Evolutionary conservation across 2,888 invertebrate species (phyloP).

Genomic region (Aquatica leii): DNA sequence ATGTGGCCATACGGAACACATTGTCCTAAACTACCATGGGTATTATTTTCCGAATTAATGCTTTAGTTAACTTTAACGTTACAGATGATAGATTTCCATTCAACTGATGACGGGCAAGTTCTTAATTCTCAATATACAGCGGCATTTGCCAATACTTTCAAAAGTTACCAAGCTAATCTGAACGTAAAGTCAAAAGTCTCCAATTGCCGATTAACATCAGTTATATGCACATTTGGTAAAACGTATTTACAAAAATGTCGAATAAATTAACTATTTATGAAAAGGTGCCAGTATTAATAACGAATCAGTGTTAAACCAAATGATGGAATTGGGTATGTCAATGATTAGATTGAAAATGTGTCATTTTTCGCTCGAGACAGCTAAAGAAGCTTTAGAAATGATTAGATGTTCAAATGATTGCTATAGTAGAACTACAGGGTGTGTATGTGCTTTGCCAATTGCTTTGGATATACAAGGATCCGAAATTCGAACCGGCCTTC

Average conservation of each 20-base stretch:
- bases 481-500: conserved; percentile 86
- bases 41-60: conserved; percentile 20
- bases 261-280: not conserved
- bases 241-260: not conserved
- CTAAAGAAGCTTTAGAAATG: conserved; percentile 60
- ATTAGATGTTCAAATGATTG: conserved; percentile 63
- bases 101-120: conserved; percentile 52
- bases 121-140: conserved; percentile 64
- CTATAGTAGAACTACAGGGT: conserved; percentile 68
- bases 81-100: conserved; percentile 58
- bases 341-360: conserved; percentile 62
- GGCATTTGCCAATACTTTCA: conserved; percentile 61
- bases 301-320: conserved; percentile 58
- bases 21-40: conserved; percentile 57
- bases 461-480: conserved; percentile 87
- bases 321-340: conserved; percentile 66
- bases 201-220: conserved; percentile 64
- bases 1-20: conserved; percentile 21
- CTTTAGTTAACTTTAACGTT: conserved; percentile 1
- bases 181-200: conserved; percentile 59
- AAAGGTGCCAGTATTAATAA: conserved; percentile 38
- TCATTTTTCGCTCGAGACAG: conserved; percentile 59
- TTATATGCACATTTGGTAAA: conserved; percentile 66
- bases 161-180: conserved; percentile 64
- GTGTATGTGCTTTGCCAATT: conserved; percentile 78